Evolutionary conservation across 2,888 invertebrate genomes (phyloP), one percentile per base, ranked within the genome.

Genomic region (Drosophila yooni): DNA sequence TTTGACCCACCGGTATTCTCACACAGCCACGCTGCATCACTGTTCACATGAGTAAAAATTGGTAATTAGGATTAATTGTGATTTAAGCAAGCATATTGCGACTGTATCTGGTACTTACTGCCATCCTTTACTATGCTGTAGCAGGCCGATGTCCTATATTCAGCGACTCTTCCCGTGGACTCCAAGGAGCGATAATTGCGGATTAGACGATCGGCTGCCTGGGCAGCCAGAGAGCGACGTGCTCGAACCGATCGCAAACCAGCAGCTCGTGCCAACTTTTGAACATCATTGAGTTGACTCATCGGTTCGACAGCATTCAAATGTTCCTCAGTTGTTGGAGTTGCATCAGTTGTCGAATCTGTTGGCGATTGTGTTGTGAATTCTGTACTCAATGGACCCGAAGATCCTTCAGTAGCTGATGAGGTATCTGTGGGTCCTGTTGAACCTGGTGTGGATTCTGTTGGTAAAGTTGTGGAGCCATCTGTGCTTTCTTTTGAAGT

Each of bases 1-100:
- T 13, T 40, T 76, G 40, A 0, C 62, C 76, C 0, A 53, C 27
- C 0, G 78, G 76, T 15, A 92, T 71, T 5, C 58, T 68, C 2
- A 90, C 67, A 54, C 92, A 92, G 4, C 92, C 92, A 3, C 83
- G 88, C 3, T 81, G 54, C 3, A 71, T 31, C 10, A 7, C 85
- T 85, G 75, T 31, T 27, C 11, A 15, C n/a, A 7, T 27, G 6
- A 4, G 8, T 5, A 11, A 34, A 18, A 21, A 25, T 2, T 4
- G 3, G 25, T 46, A 8, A 53, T 38, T 36, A 2, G 18, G 2
- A 27, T 27, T 5, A 11, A 6, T 54, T 36, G n/a, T 10, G 6
- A 5, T n/a, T 18, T 38, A 1, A 18, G 13, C 11, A 7, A 4
- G 5, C 15, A 54, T 27, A 18, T 15, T 36, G 13, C 7, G 10